Evolutionary conservation across 92 coral and sea anemone genomes (phyloP).

Genomic region (Actinernus sp.): DNA sequence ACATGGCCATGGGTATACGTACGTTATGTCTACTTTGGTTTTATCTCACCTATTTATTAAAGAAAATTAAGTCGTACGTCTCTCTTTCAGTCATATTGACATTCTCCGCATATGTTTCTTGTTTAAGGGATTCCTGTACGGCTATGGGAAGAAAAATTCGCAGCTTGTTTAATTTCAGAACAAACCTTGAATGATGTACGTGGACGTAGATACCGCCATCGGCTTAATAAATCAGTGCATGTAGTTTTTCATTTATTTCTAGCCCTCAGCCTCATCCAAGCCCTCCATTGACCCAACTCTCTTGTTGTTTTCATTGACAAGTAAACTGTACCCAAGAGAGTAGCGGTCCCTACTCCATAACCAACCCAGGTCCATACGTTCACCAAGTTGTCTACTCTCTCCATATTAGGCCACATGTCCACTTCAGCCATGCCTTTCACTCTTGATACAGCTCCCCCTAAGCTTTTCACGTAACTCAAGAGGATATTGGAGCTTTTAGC

Average conservation of each 20-base stretch:
- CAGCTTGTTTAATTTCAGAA: no score
- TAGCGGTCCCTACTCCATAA: slow-evolving; percentile 74
- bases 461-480: slow-evolving; percentile 24
- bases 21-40: no score
- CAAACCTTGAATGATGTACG: no score
- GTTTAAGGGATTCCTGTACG: no score
- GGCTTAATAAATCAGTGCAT: no score
- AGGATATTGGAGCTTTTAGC: slow-evolving; percentile 29
- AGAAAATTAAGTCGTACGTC: no score
- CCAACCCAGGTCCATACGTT: slow-evolving; percentile 93
- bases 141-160: no score
- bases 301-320: slow-evolving; percentile 82
- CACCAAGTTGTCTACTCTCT: slow-evolving; percentile 83
- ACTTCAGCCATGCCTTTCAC: slow-evolving; percentile 69
- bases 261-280: slow-evolving; percentile 73
- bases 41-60: no score
- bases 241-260: slow-evolving; percentile 24
- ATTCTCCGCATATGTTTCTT: no score
- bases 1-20: no score
- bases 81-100: no score
- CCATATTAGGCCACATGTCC: slow-evolving; percentile 95
- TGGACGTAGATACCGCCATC: no score
- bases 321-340: slow-evolving; percentile 74
- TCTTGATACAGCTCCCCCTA: slow-evolving; percentile 61
- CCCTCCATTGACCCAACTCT: slow-evolving; percentile 91